phyloP scores from a whole-genome alignment of 2,888 invertebrate genomes.

The Chymomyza caudatula region DNA sequence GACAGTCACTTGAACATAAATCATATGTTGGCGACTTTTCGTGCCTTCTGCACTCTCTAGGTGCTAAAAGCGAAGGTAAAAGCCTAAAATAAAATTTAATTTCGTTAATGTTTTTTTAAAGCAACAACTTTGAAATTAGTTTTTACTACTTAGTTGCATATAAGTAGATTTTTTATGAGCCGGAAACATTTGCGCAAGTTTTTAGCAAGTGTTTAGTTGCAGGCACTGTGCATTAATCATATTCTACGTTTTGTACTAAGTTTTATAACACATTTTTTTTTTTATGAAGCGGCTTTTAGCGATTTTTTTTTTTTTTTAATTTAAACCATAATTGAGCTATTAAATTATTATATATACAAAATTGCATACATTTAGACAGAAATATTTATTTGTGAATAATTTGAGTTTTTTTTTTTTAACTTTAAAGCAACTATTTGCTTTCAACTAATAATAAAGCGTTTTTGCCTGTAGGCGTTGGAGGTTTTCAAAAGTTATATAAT shows the following conservation, averaged over 20 bases:
- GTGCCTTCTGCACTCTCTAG: not conserved
- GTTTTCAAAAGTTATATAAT: too few species aligned
- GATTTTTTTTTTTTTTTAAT: not conserved
- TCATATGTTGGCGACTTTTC: constrained; percentile 27
- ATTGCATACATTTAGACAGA: too few species aligned
- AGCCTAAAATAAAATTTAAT: constrained; percentile 8
- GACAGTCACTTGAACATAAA: constrained; percentile 12
- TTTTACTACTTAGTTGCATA: constrained; percentile 29
- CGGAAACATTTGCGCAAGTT: constrained; percentile 47
- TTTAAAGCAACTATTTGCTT: too few species aligned
- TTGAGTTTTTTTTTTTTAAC: too few species aligned
- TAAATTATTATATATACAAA: too few species aligned
- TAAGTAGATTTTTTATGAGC: constrained; percentile 43
- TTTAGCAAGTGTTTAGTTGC: not conserved
- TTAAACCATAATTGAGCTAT: not conserved
- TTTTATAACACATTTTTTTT: not conserved
- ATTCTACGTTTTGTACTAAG: not conserved
- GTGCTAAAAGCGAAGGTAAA: not conserved
- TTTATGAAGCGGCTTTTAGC: not conserved
- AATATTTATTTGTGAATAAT: too few species aligned
- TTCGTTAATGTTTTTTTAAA: constrained; percentile 26
- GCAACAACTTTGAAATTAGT: constrained; percentile 49
- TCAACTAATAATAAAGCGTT: too few species aligned
- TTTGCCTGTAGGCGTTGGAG: too few species aligned
- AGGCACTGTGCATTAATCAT: not conserved